phyloP scores from a whole-genome alignment of 2,797 vertebrate genomes.

The Crypturellus tataupa region DNA sequence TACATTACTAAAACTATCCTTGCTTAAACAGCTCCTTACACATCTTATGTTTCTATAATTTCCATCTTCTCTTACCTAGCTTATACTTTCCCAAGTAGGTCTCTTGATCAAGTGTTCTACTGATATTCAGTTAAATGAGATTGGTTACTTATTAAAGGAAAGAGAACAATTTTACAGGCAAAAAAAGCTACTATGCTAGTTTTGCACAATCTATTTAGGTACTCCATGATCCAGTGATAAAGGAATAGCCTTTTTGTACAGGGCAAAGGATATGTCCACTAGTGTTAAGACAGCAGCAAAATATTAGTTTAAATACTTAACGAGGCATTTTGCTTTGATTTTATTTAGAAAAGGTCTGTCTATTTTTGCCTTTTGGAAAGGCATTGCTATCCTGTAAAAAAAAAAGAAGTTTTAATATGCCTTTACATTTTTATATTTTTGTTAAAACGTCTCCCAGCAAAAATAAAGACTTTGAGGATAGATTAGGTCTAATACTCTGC shows the following conservation, averaged over 20 bases:
- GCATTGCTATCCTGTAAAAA: neutral
- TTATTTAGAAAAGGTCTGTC: neutral
- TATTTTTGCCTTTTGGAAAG: neutral
- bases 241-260: neutral
- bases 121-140: constrained; percentile 7
- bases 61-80: neutral
- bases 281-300: neutral
- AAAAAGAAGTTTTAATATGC: neutral
- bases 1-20: neutral
- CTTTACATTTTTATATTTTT: neutral
- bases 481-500: neutral
- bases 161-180: neutral
- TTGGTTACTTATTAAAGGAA: too few species aligned
- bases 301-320: neutral
- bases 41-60: neutral
- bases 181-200: neutral
- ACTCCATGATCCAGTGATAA: neutral
- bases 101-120: neutral
- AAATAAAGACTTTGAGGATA: neutral
- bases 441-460: neutral
- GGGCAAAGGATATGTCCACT: neutral
- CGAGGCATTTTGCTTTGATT: neutral
- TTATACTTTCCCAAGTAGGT: neutral
- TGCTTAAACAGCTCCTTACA: constrained; percentile 2
- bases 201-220: neutral